phyloP scores from a whole-genome alignment of 2,888 invertebrate genomes.

The Agrotis ipsilon region DNA sequence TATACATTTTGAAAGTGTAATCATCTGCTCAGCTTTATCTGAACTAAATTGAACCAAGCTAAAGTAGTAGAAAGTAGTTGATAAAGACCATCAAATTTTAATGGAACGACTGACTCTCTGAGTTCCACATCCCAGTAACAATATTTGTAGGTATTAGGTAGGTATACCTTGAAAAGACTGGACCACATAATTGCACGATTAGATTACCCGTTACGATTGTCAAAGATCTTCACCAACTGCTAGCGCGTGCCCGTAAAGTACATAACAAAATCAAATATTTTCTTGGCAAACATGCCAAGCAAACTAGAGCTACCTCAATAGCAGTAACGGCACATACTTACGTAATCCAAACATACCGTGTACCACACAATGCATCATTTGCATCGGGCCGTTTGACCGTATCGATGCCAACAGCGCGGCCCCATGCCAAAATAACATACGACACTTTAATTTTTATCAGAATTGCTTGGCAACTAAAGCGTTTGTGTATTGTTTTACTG shows the following conservation, averaged over 20 bases:
- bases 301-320: conserved; percentile 3
- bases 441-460: conserved; percentile 39
- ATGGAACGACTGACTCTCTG: not conserved
- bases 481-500: conserved; percentile 10
- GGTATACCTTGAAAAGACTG: not conserved
- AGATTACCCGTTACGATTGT: not conserved
- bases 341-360: conserved; percentile 7
- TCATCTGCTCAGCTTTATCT: no score
- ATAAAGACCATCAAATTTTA: not conserved
- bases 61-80: not conserved
- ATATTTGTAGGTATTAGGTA: no score
- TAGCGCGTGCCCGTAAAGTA: not conserved
- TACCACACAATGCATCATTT: conserved; percentile 45
- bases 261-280: conserved; percentile 1
- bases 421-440: conserved; percentile 47
- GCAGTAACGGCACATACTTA: conserved; percentile 30
- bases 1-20: no score
- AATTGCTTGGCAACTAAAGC: conserved; percentile 23
- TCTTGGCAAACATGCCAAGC: conserved; percentile 1
- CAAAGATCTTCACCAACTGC: not conserved
- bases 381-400: conserved; percentile 27
- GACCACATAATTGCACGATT: not conserved
- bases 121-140: not conserved
- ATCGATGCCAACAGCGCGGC: conserved; percentile 43
- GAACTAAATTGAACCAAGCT: no score